Percentiles rank a stretch among this genome's conserved stretches.
Conservation (phyloP, 2,113 vertebrate genomes). For the Mionectes macconnelli region DNA sequence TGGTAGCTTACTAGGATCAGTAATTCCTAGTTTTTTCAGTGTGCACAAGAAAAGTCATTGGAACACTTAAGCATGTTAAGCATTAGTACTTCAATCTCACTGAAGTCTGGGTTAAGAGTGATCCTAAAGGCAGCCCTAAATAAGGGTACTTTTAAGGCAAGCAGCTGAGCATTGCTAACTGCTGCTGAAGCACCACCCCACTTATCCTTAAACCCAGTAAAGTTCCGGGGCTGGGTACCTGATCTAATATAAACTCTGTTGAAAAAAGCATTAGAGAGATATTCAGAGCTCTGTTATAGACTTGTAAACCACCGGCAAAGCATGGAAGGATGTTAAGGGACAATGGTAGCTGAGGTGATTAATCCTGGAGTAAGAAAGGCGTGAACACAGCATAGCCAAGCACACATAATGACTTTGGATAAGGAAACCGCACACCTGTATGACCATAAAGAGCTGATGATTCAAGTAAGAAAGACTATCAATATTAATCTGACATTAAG, state of each 20-base stretch:
- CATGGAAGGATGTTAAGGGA: not conserved
- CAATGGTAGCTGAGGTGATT: not conserved
- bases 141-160: not conserved
- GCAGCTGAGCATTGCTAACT: not conserved
- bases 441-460: not conserved
- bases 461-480: not conserved
- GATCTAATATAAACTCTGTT: not conserved
- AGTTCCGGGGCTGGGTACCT: not conserved
- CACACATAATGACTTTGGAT: not conserved
- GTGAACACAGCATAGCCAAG: not conserved
- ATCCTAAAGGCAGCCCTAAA: not conserved
- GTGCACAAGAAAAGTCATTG: not conserved
- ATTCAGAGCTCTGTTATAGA: not conserved
- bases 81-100: not conserved
- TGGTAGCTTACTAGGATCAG: not conserved
- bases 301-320: not conserved
- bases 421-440: not conserved
- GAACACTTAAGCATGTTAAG: not conserved
- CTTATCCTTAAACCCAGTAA: not conserved
- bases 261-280: not conserved
- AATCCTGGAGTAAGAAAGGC: not conserved
- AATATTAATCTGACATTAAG: not conserved
- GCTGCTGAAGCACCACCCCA: not conserved
- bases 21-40: not conserved
- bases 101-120: not conserved